phyloP scores from a whole-genome alignment of 2,888 invertebrate species.

The Lepidochitona cinerea region DNA sequence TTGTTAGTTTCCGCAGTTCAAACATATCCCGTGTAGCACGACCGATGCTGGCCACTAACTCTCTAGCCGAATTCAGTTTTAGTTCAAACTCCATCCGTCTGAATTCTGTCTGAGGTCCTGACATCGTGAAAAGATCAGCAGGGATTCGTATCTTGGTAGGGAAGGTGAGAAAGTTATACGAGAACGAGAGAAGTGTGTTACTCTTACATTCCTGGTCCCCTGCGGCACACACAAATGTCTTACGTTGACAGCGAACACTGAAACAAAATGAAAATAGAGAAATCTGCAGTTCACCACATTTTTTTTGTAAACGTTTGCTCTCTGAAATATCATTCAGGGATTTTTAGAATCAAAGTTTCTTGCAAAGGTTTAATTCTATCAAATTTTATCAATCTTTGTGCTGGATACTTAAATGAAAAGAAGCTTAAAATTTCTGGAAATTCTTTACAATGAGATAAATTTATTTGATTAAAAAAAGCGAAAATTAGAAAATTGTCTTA shows the following conservation, averaged over 20 bases:
- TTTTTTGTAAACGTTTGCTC: no score
- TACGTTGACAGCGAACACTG: constrained; percentile 81
- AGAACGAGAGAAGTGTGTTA: constrained; percentile 86
- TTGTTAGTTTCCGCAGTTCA: constrained; percentile 62
- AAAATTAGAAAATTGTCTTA: no score
- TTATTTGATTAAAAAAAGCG: no score
- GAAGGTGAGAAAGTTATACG: constrained; percentile 94
- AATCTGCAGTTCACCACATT: no score
- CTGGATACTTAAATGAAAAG: no score
- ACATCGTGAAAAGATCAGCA: constrained; percentile 87
- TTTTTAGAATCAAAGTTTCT: no score
- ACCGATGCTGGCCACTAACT: constrained; percentile 72
- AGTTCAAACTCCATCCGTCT: constrained; percentile 84
- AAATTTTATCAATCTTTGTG: no score
- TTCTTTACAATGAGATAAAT: no score
- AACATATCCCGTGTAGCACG: constrained; percentile 68
- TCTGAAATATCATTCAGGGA: no score
- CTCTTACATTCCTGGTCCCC: constrained; percentile 83
- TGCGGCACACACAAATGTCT: constrained; percentile 80
- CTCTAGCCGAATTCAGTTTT: constrained; percentile 75
- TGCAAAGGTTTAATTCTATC: no score
- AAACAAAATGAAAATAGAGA: constrained; percentile 16
- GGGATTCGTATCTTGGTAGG: constrained; percentile 77
- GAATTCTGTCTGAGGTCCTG: constrained; percentile 82
- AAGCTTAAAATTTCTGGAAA: no score